Evolutionary conservation across 2,113 vertebrate genomes (phyloP).

Genomic region (Microtus ochrogaster): DNA sequence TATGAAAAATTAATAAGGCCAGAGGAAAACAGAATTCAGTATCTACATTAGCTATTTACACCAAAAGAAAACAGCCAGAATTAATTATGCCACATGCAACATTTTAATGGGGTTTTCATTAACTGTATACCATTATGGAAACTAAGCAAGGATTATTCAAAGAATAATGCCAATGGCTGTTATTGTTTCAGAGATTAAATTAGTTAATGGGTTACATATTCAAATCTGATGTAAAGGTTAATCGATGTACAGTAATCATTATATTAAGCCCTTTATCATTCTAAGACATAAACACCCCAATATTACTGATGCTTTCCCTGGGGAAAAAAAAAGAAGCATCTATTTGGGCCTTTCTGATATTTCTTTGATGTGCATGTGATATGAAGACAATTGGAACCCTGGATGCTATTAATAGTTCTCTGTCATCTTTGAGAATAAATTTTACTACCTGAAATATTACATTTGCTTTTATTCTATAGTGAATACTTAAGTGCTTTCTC

Average conservation of each 20-base stretch:
- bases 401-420: background rate
- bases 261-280: conserved; percentile 52
- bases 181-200: conserved; percentile 83
- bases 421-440: conserved; percentile 27
- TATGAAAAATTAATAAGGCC: conserved; percentile 87
- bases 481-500: background rate
- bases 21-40: conserved; percentile 82
- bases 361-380: background rate
- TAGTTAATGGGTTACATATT: conserved; percentile 83
- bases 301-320: background rate
- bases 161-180: conserved; percentile 81
- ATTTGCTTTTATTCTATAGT: conserved; percentile 50
- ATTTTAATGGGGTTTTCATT: conserved; percentile 87
- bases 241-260: conserved; percentile 63
- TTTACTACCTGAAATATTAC: background rate
- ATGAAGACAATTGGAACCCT: background rate
- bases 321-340: background rate
- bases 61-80: conserved; percentile 83
- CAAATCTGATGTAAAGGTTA: conserved; percentile 80
- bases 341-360: conserved; percentile 35
- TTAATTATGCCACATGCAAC: conserved; percentile 85
- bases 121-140: conserved; percentile 83
- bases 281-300: background rate
- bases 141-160: conserved; percentile 84
- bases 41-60: conserved; percentile 83